These are phyloP conservation scores for Phrynocephalus vlangalii DNA, from an alignment of 2,797 vertebrate species.

Conservation along the genomic window DNA sequence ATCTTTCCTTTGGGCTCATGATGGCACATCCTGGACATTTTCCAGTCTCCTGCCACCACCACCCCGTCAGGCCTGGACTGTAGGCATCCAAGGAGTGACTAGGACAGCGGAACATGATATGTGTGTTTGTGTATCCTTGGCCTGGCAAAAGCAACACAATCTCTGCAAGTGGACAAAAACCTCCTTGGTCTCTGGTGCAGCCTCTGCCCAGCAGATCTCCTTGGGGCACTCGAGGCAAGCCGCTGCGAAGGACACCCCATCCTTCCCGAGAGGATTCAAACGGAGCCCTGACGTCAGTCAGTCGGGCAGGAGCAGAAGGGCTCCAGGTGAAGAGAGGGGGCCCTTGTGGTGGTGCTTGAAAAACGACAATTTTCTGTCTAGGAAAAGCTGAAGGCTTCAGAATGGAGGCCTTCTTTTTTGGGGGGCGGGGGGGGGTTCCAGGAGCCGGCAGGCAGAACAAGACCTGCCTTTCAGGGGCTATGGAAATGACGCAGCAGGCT, in stretches of 20 bases:
- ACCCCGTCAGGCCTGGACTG: too few species aligned
- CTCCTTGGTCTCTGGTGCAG: too few species aligned
- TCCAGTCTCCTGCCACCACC: too few species aligned
- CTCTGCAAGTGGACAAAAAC: too few species aligned
- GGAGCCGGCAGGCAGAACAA: constrained; percentile 60
- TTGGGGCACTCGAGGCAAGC: background rate
- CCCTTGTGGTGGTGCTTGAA: constrained; percentile 57
- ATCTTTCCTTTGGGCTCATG: too few species aligned
- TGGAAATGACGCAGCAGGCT: constrained; percentile 38
- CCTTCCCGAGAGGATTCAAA: constrained; percentile 45
- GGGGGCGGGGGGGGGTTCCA: background rate
- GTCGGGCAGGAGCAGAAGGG: constrained; percentile 24
- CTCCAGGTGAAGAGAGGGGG: constrained; percentile 46
- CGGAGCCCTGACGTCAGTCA: constrained; percentile 39
- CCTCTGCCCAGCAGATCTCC: too few species aligned
- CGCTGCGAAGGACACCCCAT: background rate
- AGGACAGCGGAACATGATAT: too few species aligned
- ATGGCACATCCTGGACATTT: too few species aligned
- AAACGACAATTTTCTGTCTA: constrained; percentile 70
- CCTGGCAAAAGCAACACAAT: too few species aligned
- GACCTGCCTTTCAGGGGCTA: constrained; percentile 60
- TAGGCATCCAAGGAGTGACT: too few species aligned
- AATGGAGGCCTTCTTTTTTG: constrained; percentile 63
- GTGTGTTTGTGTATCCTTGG: too few species aligned
- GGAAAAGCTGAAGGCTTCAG: constrained; percentile 50